Evolutionary conservation across 2,888 invertebrate species (phyloP).

Genomic region (Phasia obesa): DNA sequence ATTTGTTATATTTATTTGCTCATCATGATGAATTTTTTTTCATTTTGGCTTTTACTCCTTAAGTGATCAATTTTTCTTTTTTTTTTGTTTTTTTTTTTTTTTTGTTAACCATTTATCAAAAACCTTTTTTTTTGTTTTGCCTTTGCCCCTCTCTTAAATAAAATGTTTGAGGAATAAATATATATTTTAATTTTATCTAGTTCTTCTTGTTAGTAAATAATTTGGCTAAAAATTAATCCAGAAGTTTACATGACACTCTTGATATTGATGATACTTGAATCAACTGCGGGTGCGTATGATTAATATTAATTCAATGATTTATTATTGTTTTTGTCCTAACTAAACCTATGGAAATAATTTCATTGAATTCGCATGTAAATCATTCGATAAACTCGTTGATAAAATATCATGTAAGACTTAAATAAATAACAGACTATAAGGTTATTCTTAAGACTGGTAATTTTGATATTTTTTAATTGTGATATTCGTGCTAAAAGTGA

Average conservation of each 20-base stretch:
- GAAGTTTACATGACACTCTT: not conserved
- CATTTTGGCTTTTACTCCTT: too few species aligned
- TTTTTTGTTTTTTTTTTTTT: too few species aligned
- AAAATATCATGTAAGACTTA: too few species aligned
- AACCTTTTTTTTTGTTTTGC: not conserved
- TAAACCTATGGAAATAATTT: too few species aligned
- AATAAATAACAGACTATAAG: too few species aligned
- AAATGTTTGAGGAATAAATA: slow-evolving; percentile 38
- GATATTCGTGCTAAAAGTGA: too few species aligned
- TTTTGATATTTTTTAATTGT: too few species aligned
- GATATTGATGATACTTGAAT: not conserved
- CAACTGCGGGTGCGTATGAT: slow-evolving; percentile 10
- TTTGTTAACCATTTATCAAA: slow-evolving; percentile 26
- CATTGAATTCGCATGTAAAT: too few species aligned
- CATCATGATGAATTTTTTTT: too few species aligned
- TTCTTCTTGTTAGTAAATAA: slow-evolving; percentile 19
- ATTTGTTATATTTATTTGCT: not conserved
- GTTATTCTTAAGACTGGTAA: too few species aligned
- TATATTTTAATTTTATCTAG: slow-evolving; percentile 35
- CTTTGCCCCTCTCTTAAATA: not conserved
- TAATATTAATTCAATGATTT: slow-evolving; percentile 20
- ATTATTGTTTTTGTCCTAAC: not conserved
- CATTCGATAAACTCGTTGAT: too few species aligned
- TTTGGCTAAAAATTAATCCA: slow-evolving; percentile 6
- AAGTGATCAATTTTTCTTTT: too few species aligned